Evolutionary conservation across 2,888 invertebrate species (phyloP).

Genomic region (Pyrocoelia pectoralis): DNA sequence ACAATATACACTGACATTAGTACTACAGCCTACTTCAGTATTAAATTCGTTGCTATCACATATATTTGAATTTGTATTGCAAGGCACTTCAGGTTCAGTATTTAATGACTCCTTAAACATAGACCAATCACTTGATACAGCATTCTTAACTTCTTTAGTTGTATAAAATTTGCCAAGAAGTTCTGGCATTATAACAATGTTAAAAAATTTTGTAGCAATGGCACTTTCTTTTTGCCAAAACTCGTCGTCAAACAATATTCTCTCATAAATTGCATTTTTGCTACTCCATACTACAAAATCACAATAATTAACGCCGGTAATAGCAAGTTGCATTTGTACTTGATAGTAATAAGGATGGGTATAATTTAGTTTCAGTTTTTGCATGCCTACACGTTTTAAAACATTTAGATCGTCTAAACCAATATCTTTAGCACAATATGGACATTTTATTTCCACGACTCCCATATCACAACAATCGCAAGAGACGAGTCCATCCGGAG

Average conservation of each 20-base stretch:
- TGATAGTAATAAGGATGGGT: slow-evolving; percentile 1
- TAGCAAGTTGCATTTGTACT: slow-evolving; percentile 2
- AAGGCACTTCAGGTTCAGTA: no score
- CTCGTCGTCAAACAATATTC: background rate
- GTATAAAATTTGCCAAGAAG: background rate
- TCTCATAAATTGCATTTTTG: background rate
- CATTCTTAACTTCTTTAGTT: background rate
- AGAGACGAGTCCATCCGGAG: slow-evolving; percentile 5
- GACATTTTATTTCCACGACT: slow-evolving; percentile 10
- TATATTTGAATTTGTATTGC: background rate
- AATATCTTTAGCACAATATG: slow-evolving; percentile 6
- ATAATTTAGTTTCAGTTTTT: background rate
- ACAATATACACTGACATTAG: background rate
- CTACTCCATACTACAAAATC: background rate
- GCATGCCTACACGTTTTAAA: background rate
- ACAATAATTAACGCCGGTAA: background rate
- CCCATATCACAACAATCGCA: slow-evolving; percentile 13
- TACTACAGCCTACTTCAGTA: background rate
- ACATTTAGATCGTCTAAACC: slow-evolving; percentile 2
- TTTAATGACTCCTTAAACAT: no score
- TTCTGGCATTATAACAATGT: background rate
- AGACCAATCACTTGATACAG: background rate
- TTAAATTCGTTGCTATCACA: background rate
- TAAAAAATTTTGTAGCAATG: background rate
- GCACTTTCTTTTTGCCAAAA: background rate